Evolutionary conservation across 1,140 invertebrate genomes (phyloP).

Genomic region (Paracyclopina nana): DNA sequence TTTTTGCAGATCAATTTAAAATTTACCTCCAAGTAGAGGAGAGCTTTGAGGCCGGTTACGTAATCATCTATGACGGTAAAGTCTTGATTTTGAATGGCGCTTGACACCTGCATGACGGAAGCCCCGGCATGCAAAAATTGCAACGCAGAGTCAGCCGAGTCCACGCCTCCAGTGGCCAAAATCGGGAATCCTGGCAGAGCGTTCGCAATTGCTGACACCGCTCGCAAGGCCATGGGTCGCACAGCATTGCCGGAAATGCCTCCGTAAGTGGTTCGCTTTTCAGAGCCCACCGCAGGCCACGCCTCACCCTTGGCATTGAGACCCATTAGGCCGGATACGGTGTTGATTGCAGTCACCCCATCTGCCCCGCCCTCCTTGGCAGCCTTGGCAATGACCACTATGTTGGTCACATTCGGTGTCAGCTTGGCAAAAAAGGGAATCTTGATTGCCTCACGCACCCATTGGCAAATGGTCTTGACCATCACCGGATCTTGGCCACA

Average conservation of each 20-base stretch:
- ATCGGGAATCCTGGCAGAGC: slow-evolving; percentile 71
- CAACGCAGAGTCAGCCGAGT: slow-evolving; percentile 76
- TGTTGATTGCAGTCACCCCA: slow-evolving; percentile 93
- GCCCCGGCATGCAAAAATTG: slow-evolving; percentile 86
- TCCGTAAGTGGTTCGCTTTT: slow-evolving; percentile 75
- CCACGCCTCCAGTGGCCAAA: slow-evolving; percentile 84
- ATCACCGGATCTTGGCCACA: slow-evolving; percentile 50
- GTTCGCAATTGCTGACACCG: slow-evolving; percentile 64
- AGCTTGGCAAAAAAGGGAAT: slow-evolving; percentile 97
- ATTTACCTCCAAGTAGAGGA: slow-evolving; percentile 53
- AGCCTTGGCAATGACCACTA: slow-evolving; percentile 64
- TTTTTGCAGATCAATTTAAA: not conserved
- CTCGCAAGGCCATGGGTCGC: slow-evolving; percentile 69
- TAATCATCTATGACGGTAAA: slow-evolving; percentile 90
- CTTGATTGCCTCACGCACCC: slow-evolving; percentile 61
- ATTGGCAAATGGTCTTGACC: slow-evolving; percentile 69
- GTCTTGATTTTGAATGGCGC: slow-evolving; percentile 94
- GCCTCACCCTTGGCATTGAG: slow-evolving; percentile 52
- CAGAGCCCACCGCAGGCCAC: slow-evolving; percentile 71
- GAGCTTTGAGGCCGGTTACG: slow-evolving; percentile 62
- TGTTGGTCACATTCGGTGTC: slow-evolving; percentile 92
- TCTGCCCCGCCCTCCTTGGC: slow-evolving; percentile 66
- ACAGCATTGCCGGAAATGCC: slow-evolving; percentile 91
- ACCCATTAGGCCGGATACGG: slow-evolving; percentile 78
- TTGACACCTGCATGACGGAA: slow-evolving; percentile 62